Conservation (phyloP, 2,113 vertebrate species). For the Telmatochromis brachygnathus region DNA sequence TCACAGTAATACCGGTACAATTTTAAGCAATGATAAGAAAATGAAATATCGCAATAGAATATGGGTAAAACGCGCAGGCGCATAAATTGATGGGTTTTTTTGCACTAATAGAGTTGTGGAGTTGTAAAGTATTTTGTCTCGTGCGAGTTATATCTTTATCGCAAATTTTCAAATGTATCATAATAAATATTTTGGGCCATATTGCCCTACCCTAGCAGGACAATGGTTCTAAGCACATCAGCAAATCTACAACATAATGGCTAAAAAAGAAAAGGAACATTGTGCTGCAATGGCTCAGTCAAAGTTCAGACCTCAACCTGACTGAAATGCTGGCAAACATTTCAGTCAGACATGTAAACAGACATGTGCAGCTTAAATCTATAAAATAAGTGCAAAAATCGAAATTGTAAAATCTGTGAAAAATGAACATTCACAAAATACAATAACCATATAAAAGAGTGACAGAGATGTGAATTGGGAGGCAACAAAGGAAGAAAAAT, state of each 20-base stretch:
- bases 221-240: neutral
- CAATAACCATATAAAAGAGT: neutral
- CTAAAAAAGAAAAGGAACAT: neutral
- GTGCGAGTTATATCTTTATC: neutral
- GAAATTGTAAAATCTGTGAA: neutral
- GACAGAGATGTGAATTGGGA: neutral
- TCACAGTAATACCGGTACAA: neutral
- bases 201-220: neutral
- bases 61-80: rapidly evolving
- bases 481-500: neutral
- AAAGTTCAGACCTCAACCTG: neutral
- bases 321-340: neutral
- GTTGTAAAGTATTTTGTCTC: neutral
- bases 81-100: neutral
- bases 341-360: neutral
- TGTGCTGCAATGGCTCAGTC: neutral
- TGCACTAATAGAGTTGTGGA: neutral
- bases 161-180: neutral
- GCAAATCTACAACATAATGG: neutral
- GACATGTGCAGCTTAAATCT: neutral
- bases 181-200: neutral
- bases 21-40: neutral
- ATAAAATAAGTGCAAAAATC: neutral
- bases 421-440: neutral
- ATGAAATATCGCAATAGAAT: neutral